Evolutionary conservation across 2,888 invertebrate genomes (phyloP).

Genomic region (Nudaria mundana): DNA sequence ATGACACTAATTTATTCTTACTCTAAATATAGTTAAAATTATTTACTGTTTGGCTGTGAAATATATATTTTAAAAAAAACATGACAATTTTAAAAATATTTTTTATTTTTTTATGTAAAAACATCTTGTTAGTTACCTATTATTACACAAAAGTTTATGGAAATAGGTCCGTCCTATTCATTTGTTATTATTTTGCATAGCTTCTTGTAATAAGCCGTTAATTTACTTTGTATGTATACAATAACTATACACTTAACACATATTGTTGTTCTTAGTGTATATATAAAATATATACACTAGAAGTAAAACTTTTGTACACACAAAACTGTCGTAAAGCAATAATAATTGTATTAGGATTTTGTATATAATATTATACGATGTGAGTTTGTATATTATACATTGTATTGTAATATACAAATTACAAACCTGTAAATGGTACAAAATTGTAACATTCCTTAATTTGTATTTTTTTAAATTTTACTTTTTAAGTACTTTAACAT

Average conservation of each 20-base stretch:
- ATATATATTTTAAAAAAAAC: slow-evolving; percentile 6
- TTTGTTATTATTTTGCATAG: slow-evolving; percentile 11
- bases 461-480: not conserved
- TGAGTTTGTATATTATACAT: slow-evolving; percentile 1
- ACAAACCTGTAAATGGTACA: slow-evolving; percentile 11
- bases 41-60: slow-evolving; percentile 3
- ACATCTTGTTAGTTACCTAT: slow-evolving; percentile 4
- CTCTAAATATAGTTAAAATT: too few species aligned
- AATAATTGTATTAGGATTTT: not conserved
- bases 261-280: slow-evolving; percentile 1
- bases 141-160: slow-evolving; percentile 7
- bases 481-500: too few species aligned
- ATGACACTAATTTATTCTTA: too few species aligned
- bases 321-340: slow-evolving; percentile 1
- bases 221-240: slow-evolving; percentile 1
- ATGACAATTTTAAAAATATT: slow-evolving; percentile 8
- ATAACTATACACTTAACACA: not conserved
- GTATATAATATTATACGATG: not conserved
- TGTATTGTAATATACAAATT: slow-evolving; percentile 1
- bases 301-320: not conserved
- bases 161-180: slow-evolving; percentile 10
- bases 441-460: slow-evolving; percentile 23
- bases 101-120: slow-evolving; percentile 1
- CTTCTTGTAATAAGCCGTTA: slow-evolving; percentile 1
- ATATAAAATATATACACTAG: slow-evolving; percentile 1